These are phyloP conservation scores for Clunio marinus DNA, from an alignment of 2,888 invertebrate species.

Conservation along the genomic window DNA sequence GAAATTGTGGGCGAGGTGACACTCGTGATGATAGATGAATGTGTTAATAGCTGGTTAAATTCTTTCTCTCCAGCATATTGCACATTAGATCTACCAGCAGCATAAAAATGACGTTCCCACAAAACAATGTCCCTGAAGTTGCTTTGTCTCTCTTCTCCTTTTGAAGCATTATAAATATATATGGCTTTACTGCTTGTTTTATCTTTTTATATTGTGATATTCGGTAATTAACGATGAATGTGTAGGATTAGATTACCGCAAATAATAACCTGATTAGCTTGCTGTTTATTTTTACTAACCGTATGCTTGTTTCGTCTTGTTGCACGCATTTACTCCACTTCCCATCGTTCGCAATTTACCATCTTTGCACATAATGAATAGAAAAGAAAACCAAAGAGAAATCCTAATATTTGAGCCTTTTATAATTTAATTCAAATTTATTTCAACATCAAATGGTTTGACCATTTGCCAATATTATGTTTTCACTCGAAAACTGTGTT, in stretches of 20 bases:
- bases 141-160: constrained; percentile 19
- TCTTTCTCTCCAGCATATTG: no score
- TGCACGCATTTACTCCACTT: neutral
- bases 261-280: neutral
- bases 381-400: neutral
- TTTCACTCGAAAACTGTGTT: neutral
- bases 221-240: constrained; percentile 1
- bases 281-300: constrained; percentile 3
- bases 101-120: constrained; percentile 12
- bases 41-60: neutral
- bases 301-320: neutral
- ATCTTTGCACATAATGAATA: neutral
- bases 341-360: neutral
- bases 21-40: neutral
- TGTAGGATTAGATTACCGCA: constrained; percentile 17
- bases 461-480: constrained; percentile 26
- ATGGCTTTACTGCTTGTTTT: neutral
- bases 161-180: neutral
- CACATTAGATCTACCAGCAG: no score
- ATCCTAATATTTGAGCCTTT: neutral
- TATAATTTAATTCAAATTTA: constrained; percentile 26
- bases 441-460: constrained; percentile 16
- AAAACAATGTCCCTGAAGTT: neutral
- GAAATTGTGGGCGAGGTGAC: constrained; percentile 9
- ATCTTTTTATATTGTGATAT: neutral